Evolutionary conservation across 1,140 invertebrate species (phyloP), one percentile per base, ranked within the genome.

Genomic region (Calliopsis andreniformis): DNA sequence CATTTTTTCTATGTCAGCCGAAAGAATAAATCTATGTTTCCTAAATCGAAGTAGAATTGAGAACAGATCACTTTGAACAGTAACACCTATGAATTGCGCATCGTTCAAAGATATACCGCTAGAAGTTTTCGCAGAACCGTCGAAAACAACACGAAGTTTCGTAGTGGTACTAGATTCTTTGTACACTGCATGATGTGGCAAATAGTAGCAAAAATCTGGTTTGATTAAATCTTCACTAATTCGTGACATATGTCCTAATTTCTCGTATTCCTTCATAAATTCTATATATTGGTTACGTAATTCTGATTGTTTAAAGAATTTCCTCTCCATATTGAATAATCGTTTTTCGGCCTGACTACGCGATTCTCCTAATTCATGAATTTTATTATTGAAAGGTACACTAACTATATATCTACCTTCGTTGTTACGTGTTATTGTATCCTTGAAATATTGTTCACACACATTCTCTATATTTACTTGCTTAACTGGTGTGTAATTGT

Each of bases 51-150:
- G 8, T 2, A 83, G 10, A 0, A 82, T 76, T 0, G 45, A 35
- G 4, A 79, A 63, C 16, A 80, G 23, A n/a, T 69, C 53, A 1
- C 80, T 30, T 8, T 82, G 77, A 5, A 75, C 28, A 0, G 16
- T 79, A 7, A 63, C 43, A 0, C 56, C 64, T 0, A 62, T 23
- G 0, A 0, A 1, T 3, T 61, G 23, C 0, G n/a, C 10, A 0
- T 76, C 45, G 0, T 76, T 68, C 14, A 76, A 16, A 1, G 64
- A 68, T 7, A 10, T 2, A 0, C 23, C 32, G 0, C 20, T 10
- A 0, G 18, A n/a, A 0, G 56, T 56, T 20, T 45, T 59, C 6
- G 56, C 49, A 0, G 73, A 76, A 0, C 25, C 45, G 1, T 76
- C 56, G 2, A 62, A 63, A 0, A 76, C 47, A 0, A 62, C 58